phyloP scores from a whole-genome alignment of 2,113 vertebrate genomes.

The Lanius ludovicianus region DNA sequence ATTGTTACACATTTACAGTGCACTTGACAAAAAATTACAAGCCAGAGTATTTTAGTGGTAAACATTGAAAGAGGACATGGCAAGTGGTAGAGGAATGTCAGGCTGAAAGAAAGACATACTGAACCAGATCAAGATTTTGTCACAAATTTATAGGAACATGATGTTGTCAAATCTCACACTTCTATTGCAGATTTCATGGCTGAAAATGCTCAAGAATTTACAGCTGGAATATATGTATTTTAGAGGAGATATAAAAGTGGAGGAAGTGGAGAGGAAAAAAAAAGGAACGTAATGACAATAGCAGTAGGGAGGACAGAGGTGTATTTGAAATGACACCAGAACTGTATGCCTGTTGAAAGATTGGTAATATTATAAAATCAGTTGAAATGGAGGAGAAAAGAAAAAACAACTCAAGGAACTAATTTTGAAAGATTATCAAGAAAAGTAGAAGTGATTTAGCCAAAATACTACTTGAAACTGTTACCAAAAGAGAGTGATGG shows the following conservation, averaged over 20 bases:
- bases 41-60: background rate
- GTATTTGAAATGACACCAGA: background rate
- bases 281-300: background rate
- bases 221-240: background rate
- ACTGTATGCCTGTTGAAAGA: background rate
- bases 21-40: background rate
- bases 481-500: background rate
- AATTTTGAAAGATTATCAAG: background rate
- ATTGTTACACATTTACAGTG: background rate
- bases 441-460: background rate
- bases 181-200: background rate
- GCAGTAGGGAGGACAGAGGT: background rate
- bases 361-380: background rate
- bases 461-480: background rate
- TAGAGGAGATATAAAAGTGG: background rate
- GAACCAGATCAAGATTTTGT: background rate
- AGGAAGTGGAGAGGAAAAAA: background rate
- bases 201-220: background rate
- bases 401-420: background rate
- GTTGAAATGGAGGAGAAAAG: background rate
- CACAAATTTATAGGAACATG: background rate
- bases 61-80: background rate
- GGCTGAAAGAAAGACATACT: background rate
- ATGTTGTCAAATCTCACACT: background rate
- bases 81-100: background rate